Evolutionary conservation across 2,113 vertebrate species (phyloP), one percentile per base, ranked within the genome.

Genomic region (Rhineura floridana): DNA sequence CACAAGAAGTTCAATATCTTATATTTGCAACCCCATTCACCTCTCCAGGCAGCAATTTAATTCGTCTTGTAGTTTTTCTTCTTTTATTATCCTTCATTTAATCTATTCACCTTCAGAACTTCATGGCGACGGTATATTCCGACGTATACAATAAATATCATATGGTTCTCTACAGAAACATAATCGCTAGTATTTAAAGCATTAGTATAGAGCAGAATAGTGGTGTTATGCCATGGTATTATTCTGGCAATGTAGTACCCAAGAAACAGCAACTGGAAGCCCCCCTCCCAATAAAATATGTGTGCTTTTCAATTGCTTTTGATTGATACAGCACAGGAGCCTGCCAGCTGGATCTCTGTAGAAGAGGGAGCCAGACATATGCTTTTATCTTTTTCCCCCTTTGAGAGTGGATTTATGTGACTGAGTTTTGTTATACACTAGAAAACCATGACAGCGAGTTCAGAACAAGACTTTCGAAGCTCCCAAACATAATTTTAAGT

Each of bases 381-480:
- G 48, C 44, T 65, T 83, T 88, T 33, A 33, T 81, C 3, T 8
- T 0, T 10, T 87, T 42, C 77, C 25, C 13, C 67, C 44, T 83
- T 89, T 11, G 55, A 19, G 39, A 23, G 75, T 79, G 11, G 30
- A 86, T 50, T 36, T 77, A 30, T 85, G 44, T 81, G 77, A 25
- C 2, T 52, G 3, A n/a, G 2, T 70, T 91, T 90, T 89, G 90
- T 83, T 70, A 88, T 80, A 55, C 2, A 25, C 65, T 77, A 46
- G 6, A 91, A 59, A 39, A 46, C 85, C 52, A 72, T 62, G 33
- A 39, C 15, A 83, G 28, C 0, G 0, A 73, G n/a, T 3, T 90
- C 75, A 92, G 88, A 6, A 85, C 84, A 48, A 83, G 39, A 25
- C 63, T 84, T 89, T 1, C 33, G 83, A 28, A 33, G 50, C 33